Evolutionary conservation across 2,113 vertebrate genomes (phyloP).

Genomic region (Andinoacara biseriatus): DNA sequence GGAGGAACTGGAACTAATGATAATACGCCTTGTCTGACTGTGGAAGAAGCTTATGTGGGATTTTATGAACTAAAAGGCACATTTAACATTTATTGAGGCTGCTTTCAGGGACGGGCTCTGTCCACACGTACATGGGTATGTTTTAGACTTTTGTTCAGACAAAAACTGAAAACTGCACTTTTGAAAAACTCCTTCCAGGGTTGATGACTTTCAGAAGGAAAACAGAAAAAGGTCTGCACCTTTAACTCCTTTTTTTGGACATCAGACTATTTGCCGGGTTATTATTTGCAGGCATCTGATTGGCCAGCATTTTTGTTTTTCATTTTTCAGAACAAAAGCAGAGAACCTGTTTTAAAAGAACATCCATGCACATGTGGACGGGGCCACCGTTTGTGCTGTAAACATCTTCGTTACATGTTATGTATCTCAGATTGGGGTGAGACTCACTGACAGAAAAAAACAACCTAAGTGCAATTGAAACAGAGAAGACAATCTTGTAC

Average conservation of each 20-base stretch:
- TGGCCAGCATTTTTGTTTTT: background rate
- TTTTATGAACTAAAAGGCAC: background rate
- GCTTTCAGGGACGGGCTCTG: background rate
- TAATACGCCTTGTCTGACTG: background rate
- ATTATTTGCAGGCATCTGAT: background rate
- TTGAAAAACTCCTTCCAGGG: background rate
- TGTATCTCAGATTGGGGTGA: constrained; percentile 14
- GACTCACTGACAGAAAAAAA: background rate
- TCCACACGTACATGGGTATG: background rate
- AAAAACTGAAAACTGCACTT: background rate
- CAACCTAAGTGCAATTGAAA: constrained; percentile 74
- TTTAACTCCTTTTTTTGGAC: background rate
- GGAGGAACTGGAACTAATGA: constrained; percentile 39
- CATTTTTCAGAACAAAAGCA: background rate
- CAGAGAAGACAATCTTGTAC: constrained; percentile 16
- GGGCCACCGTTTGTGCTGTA: background rate
- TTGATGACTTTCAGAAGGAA: background rate
- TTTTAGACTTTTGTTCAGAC: background rate
- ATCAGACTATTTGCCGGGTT: background rate
- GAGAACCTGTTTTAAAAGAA: background rate
- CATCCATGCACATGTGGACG: background rate
- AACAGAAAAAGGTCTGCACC: background rate
- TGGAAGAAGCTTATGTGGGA: background rate
- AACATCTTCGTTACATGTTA: background rate
- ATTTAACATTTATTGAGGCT: background rate